Base-by-base conservation (phyloP, 2,113 vertebrate species). In the Panurus biarmicus region DNA sequence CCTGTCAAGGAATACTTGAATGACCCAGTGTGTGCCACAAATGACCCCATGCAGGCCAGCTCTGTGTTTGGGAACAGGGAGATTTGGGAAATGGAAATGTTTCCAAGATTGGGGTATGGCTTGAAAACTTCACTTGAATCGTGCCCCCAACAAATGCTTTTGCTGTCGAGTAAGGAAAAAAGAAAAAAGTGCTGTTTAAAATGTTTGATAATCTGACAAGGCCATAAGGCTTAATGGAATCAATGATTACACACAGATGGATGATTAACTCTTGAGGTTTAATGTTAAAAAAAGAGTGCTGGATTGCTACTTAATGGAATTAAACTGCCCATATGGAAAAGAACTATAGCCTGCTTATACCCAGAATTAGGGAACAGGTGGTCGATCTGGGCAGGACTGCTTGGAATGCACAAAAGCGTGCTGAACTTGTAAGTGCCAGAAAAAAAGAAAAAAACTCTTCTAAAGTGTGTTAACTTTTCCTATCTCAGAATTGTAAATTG, bases 171-270 rank as follows among this genome's bases (percentile, higher is more conserved):
- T 83, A 94, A 83, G 51, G 65, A 92, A 75, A 69, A 94, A 96
- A 94, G 75, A 87, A 93, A 94, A 94, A 95, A 97, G 91, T 85
- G 91, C 97, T 96, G 96, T 96, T 96, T 97, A 97, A 98, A 98
- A 98, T 97, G 97, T 97, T 98, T 98, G 97, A 98, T 98, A 97
- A 98, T 98, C 98, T 98, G 98, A 98, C 98, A 98, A 98, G 97
- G 98, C 98, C 98, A 98, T 98, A 98, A 98, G 98, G 98, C 98
- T 98, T 98, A 98, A 98, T 98, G 97, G 97, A 98, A 98, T 98
- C 93, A 97, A 98, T 98, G 97, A 98, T 98, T 98, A 97, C 97
- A 98, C 98, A 98, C 98, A 98, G 98, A 98, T 98, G 98, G 98
- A 98, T 96, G 97, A 98, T 98, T 98, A 98, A 98, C 98, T 98